Evolutionary conservation across 2,113 vertebrate genomes (phyloP).

Genomic region (Hyperopisus bebe): DNA sequence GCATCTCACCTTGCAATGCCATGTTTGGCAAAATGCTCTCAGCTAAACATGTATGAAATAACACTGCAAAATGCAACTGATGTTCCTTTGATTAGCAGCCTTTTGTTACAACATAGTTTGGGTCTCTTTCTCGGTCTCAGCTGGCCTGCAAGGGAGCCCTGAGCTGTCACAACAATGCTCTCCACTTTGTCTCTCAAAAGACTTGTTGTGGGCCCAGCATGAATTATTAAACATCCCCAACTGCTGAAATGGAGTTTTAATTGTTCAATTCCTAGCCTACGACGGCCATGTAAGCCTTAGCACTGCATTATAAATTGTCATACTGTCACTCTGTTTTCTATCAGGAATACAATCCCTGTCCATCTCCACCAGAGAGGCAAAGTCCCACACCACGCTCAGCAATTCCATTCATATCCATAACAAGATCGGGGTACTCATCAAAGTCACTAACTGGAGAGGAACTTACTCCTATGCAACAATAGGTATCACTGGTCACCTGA

Average conservation of each 20-base stretch:
- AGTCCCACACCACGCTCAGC: neutral
- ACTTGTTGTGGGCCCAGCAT: slow-evolving; percentile 43
- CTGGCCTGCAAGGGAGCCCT: slow-evolving; percentile 11
- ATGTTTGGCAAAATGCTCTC: neutral
- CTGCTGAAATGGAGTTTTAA: slow-evolving; percentile 51
- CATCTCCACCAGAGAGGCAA: neutral
- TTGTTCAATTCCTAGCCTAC: slow-evolving; percentile 42
- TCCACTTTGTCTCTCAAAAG: slow-evolving; percentile 33
- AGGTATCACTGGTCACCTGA: neutral
- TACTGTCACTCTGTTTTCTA: neutral
- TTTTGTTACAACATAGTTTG: neutral
- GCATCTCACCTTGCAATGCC: neutral
- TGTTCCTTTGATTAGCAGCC: neutral
- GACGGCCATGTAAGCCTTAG: slow-evolving; percentile 31
- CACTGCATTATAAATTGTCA: slow-evolving; percentile 10
- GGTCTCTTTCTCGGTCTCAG: neutral
- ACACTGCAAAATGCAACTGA: neutral
- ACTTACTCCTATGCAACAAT: neutral
- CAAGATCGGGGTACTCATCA: neutral
- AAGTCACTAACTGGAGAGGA: neutral
- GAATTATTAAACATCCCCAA: slow-evolving; percentile 52
- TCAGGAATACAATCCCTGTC: neutral
- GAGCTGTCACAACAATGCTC: slow-evolving; percentile 32
- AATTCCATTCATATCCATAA: neutral
- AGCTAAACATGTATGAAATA: neutral